Conservation (phyloP, 2,797 vertebrate species). For the Tenualosa ilisha region DNA sequence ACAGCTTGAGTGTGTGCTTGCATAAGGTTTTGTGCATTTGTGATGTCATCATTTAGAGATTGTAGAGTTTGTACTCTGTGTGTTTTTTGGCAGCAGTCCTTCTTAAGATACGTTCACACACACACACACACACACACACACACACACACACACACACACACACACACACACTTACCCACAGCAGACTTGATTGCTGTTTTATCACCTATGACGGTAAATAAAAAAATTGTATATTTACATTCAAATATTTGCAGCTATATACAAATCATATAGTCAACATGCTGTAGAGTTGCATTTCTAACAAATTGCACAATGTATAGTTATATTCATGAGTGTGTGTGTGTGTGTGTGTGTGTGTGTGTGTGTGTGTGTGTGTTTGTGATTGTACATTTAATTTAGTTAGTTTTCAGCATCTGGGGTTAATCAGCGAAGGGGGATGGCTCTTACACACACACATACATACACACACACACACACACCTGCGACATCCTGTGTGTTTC, state of each 20-base stretch:
- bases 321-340: background rate
- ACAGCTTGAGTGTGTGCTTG: background rate
- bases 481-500: slow-evolving; percentile 12
- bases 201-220: too few relatives aligned
- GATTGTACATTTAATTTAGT: background rate
- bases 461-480: background rate
- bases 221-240: too few relatives aligned
- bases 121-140: background rate
- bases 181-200: too few relatives aligned
- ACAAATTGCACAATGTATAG: too few relatives aligned
- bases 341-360: background rate
- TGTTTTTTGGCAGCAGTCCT: background rate
- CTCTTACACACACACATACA: background rate
- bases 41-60: background rate
- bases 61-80: background rate
- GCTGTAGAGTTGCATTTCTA: too few relatives aligned
- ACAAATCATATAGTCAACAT: too few relatives aligned
- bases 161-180: background rate
- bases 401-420: too few relatives aligned
- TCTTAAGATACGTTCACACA: background rate
- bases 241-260: too few relatives aligned
- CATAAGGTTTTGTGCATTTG: background rate
- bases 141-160: background rate
- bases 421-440: background rate
- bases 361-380: background rate